Evolutionary conservation across 2,113 vertebrate genomes (phyloP), one percentile per base, ranked within the genome.

Genomic region (Agapornis roseicollis): DNA sequence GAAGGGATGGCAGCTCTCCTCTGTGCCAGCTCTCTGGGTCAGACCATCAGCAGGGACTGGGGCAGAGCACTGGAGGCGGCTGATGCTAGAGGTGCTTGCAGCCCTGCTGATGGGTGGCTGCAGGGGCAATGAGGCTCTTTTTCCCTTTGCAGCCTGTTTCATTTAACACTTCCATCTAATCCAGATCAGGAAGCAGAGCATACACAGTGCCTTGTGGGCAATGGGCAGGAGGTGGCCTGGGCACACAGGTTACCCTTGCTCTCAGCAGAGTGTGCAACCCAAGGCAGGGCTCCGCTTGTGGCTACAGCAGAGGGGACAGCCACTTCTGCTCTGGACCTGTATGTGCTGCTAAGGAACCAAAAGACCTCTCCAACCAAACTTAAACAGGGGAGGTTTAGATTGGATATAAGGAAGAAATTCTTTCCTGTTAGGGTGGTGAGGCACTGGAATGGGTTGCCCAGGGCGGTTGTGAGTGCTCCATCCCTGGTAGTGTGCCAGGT

Each of bases 301-400:
- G 25, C 11, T 49, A 31, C 11, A 16, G 63, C 56, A 27, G 23
- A 37, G n/a, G 29, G 66, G 16, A 29, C 41, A 44, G 10, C 27
- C 0, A 1, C 33, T 35, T 56, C 65, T 0, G 0, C 33, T 20
- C 29, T 5, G 35, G 18, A 17, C n/a, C 68, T 41, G 1, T 4
- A 0, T n/a, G 47, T 66, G 23, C 52, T 66, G 15, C 18, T 28
- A 5, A 24, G 52, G 25, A 46, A 2, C 28, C 0, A 0, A 11
- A 60, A 50, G 35, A 23, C 44, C 50, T 61, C 81, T 50, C 42
- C 28, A 17, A 35, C n/a, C n/a, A n/a, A n/a, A n/a, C n/a, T n/a
- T n/a, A n/a, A n/a, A n/a, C n/a, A n/a, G n/a, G n/a, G n/a, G n/a
- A n/a, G n/a, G n/a, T n/a, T n/a, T n/a, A n/a, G n/a, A n/a, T n/a